Conservation (phyloP, 2,113 vertebrate species). For the Tricholaema leucomelas region DNA sequence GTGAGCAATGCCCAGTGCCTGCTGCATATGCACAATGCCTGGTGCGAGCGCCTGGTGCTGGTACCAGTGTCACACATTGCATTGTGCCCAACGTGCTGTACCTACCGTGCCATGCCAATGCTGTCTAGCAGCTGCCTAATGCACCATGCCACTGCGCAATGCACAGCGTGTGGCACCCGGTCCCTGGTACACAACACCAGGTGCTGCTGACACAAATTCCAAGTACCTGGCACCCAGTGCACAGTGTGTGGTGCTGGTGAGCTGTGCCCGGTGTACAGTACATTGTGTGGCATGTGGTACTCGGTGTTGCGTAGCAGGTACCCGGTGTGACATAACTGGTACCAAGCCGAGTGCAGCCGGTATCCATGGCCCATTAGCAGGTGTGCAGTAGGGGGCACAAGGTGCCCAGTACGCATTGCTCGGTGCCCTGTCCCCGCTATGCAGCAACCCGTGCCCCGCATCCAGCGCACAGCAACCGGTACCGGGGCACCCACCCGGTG, state of each 20-base stretch:
- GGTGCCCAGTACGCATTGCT: background rate
- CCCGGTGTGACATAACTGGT: background rate
- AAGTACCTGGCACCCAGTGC: background rate
- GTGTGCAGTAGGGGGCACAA: background rate
- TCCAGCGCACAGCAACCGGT: background rate
- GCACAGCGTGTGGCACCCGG: background rate
- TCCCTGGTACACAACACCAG: rapidly evolving
- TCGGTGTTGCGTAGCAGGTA: background rate
- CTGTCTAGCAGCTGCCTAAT: background rate
- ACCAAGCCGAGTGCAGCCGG: background rate
- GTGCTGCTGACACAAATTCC: background rate
- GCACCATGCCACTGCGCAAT: rapidly evolving
- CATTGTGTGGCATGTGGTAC: background rate
- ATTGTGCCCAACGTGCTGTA: background rate
- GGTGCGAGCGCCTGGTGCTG: background rate
- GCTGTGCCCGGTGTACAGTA: background rate
- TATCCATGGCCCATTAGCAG: background rate
- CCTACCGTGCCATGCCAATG: rapidly evolving
- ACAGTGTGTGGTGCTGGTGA: background rate
- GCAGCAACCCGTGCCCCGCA: background rate
- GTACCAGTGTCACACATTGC: rapidly evolving
- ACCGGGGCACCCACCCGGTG: background rate
- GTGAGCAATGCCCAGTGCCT: background rate
- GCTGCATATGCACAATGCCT: rapidly evolving
- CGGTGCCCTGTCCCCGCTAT: background rate